Percentiles rank a stretch among this genome's conserved stretches.
These are phyloP conservation scores for Gasterosteus nipponicus DNA, from an alignment of 2,113 vertebrate genomes.

Conservation along the genomic window DNA sequence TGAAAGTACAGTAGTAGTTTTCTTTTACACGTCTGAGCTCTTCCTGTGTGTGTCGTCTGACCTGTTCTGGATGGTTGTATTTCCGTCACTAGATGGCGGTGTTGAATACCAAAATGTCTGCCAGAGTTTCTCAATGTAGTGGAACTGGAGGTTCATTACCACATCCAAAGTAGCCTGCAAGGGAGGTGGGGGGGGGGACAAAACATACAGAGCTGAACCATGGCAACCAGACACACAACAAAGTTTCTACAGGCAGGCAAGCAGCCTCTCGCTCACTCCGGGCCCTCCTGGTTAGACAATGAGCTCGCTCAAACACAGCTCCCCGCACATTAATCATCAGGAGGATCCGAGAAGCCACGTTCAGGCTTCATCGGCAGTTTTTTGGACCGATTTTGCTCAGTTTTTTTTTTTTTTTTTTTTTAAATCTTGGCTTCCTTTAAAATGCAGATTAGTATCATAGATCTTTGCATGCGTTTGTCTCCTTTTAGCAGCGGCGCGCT, in stretches of 20 bases:
- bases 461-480: constrained; percentile 7
- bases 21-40: neutral
- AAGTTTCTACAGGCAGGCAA: constrained; percentile 70
- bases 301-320: constrained; percentile 67
- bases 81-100: constrained; percentile 84
- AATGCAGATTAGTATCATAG: neutral
- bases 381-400: neutral
- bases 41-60: constrained; percentile 45
- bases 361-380: constrained; percentile 18
- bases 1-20: neutral
- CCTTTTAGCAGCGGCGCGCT: constrained; percentile 17
- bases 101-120: constrained; percentile 96
- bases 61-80: constrained; percentile 80
- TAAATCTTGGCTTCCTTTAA: neutral
- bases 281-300: constrained; percentile 66
- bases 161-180: constrained; percentile 93
- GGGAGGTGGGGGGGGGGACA: constrained; percentile 35
- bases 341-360: constrained; percentile 36
- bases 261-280: constrained; percentile 58
- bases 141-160: constrained; percentile 96
- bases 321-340: constrained; percentile 68
- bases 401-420: neutral
- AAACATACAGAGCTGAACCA: constrained; percentile 74
- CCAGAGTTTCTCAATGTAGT: constrained; percentile 98
- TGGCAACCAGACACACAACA: constrained; percentile 83